Percentiles rank a stretch among this genome's conserved stretches.
phyloP scores from a whole-genome alignment of 2,888 invertebrate genomes.

The Cylindroiulus punctatus region DNA sequence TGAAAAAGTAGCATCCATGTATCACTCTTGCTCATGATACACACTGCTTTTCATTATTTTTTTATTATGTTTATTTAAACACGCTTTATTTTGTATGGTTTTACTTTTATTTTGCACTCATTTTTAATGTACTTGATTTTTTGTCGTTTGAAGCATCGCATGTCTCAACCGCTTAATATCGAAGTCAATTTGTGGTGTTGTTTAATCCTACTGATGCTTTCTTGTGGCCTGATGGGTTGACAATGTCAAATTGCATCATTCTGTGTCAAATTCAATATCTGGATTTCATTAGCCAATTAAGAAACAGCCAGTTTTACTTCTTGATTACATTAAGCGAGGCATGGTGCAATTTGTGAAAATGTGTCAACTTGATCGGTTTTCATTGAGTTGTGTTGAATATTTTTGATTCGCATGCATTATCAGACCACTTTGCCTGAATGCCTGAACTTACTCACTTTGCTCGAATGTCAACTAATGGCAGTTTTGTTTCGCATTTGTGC shows the following conservation, averaged over 20 bases:
- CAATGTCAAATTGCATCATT: neutral
- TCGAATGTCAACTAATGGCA: neutral
- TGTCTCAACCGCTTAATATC: neutral
- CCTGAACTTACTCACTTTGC: conserved; percentile 16
- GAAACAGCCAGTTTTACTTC: neutral
- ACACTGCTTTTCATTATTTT: neutral
- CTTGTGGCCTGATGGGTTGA: neutral
- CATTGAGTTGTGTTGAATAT: neutral
- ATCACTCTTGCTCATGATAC: conserved; percentile 25
- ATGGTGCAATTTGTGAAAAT: neutral
- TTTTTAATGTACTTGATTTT: conserved; percentile 6
- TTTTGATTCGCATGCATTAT: neutral
- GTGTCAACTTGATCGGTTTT: neutral
- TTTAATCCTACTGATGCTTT: neutral
- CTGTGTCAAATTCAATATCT: neutral
- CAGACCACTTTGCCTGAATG: neutral
- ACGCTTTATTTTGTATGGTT: conserved; percentile 36
- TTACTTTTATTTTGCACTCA: conserved; percentile 36
- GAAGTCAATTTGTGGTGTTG: neutral
- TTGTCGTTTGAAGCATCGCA: neutral
- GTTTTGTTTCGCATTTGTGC: neutral
- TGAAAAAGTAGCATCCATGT: neutral
- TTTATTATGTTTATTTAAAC: conserved; percentile 35
- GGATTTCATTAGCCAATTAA: neutral
- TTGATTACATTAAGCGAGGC: neutral